Base-by-base conservation (phyloP, 35 echinoderm and acorn worm species). In the Stichopus chloronotus region DNA sequence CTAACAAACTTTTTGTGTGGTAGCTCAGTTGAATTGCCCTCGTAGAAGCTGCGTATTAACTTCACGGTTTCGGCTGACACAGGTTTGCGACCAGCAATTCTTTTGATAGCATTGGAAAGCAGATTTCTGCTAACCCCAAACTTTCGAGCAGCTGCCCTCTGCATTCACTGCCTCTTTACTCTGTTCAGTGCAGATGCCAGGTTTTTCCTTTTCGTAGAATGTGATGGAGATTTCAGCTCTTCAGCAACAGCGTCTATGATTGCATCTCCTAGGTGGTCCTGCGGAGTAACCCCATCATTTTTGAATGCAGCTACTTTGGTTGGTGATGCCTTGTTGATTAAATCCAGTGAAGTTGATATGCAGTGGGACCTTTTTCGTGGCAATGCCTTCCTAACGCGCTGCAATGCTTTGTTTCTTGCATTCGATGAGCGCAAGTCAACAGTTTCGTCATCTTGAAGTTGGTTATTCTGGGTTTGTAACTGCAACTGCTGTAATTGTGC, bases 1-100 rank as follows among this genome's bases (percentile, higher is more conserved):
- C 94, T 88, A 11, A 93, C 94, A 53, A 95, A 76, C 69, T 89
- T 95, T 61, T 79, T 95, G 55, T 95, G 12, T 57, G 91, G 94
- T 53, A 93, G 81, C 24, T 94, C 65, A 55, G 76, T 95, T 10
- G 94, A 95, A 78, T 95, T 95, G 16, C 8, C 85, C 60, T 95
- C 91, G 63, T 88, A 95, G 74, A 93, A 95, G 52, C 63, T 83
- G 78, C 79, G 71, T 11, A 95, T 92, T 22, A 93, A 56, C 84
- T 89, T 81, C 30, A 95, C 60, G 16, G 91, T 92, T 88, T 87
- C 57, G 52, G 57, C n/a, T 16, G 94, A 78, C 25, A 95, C 72
- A 78, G 91, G 59, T 87, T 86, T 92, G 21, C 68, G 78, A 14
- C 94, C 94, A 55, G 91, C 76, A 80, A 17, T 56, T 91, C 83